Evolutionary conservation across 2,797 vertebrate genomes (phyloP).

Genomic region (Thaleichthys pacificus): DNA sequence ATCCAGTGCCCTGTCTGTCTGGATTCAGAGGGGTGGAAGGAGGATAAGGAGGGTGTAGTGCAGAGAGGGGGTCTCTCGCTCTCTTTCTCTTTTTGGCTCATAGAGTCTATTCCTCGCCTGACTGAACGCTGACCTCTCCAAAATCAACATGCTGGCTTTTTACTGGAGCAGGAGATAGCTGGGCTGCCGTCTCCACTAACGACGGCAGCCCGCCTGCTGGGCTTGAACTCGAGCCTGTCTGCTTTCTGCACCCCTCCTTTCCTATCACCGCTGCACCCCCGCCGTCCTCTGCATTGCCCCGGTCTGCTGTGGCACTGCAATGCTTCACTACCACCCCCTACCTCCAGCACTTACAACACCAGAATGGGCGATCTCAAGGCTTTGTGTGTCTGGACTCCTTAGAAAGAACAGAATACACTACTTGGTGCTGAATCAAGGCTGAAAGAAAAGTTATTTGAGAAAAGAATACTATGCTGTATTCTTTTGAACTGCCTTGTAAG

Average conservation of each 20-base stretch:
- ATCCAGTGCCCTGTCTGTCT: conserved; percentile 16
- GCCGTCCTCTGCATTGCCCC: background rate
- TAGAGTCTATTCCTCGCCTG: conserved; percentile 35
- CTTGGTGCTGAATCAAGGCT: no score
- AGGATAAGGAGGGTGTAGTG: background rate
- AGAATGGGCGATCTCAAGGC: conserved; percentile 20
- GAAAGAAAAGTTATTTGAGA: background rate
- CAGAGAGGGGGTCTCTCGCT: conserved; percentile 3
- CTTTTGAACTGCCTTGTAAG: conserved; percentile 4
- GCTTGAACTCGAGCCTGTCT: conserved; percentile 61
- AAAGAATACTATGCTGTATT: background rate
- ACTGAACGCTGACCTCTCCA: conserved; percentile 49
- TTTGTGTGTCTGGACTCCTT: conserved; percentile 7
- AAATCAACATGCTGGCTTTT: conserved; percentile 57
- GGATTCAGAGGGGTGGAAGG: conserved; percentile 4
- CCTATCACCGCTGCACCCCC: conserved; percentile 1
- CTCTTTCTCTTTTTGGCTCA: conserved; percentile 33
- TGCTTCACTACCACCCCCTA: conserved; percentile 27
- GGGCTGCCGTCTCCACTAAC: conserved; percentile 36
- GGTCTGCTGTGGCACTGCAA: background rate
- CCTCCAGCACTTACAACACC: conserved; percentile 52
- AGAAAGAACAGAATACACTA: conserved; percentile 7
- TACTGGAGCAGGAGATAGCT: conserved; percentile 39
- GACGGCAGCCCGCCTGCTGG: conserved; percentile 44
- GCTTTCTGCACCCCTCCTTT: conserved; percentile 21